Percentiles rank a stretch among this genome's conserved stretches.
These are phyloP conservation scores for Zaprionus camerounensis DNA, from an alignment of 1,140 invertebrate genomes.

Conservation along the genomic window DNA sequence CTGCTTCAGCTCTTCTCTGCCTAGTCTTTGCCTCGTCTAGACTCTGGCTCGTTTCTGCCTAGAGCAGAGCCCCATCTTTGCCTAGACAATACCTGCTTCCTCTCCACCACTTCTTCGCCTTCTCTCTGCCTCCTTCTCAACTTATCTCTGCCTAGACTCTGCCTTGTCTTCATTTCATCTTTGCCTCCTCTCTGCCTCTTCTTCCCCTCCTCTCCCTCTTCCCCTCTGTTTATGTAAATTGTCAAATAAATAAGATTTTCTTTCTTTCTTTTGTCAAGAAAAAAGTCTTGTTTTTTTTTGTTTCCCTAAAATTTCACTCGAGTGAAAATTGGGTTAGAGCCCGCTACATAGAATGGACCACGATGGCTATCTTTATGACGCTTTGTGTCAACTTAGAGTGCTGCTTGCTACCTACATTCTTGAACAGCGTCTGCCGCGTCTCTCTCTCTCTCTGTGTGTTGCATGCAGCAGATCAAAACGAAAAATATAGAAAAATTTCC, in stretches of 20 bases:
- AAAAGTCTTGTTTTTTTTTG: background rate
- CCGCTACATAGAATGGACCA: conserved; percentile 24
- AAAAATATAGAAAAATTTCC: conserved; percentile 67
- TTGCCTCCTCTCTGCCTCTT: no score
- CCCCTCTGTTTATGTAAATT: conserved; percentile 56
- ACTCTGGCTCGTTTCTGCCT: no score
- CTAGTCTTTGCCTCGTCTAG: no score
- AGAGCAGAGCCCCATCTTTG: no score
- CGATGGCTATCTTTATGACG: conserved; percentile 41
- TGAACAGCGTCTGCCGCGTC: conserved; percentile 3
- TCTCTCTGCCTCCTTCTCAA: no score
- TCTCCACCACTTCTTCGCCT: no score
- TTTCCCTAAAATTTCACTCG: conserved; percentile 58
- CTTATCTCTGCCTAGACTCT: no score
- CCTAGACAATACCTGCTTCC: no score
- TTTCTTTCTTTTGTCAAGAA: conserved; percentile 17
- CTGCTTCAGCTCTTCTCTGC: no score
- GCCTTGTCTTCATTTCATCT: no score
- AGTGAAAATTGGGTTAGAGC: conserved; percentile 73
- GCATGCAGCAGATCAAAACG: conserved; percentile 70
- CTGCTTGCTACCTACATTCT: conserved; percentile 15
- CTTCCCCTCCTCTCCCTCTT: background rate
- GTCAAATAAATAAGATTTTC: conserved; percentile 73
- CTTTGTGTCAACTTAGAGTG: conserved; percentile 39
- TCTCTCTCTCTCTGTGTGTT: conserved; percentile 38